Conservation (phyloP, 2,888 invertebrate genomes). For the Phortica okadai region DNA sequence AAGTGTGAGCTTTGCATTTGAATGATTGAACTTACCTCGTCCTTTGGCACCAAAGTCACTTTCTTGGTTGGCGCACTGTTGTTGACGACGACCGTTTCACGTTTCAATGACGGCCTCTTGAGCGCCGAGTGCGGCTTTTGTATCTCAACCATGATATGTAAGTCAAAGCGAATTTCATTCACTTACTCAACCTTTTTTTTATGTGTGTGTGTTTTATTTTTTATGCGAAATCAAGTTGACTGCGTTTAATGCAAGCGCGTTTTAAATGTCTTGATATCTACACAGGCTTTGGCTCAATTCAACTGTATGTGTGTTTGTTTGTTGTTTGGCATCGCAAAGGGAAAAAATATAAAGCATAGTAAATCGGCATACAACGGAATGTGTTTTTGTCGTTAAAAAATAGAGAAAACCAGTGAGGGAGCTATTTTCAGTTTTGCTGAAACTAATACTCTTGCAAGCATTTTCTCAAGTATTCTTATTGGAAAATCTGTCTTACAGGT, state of each 20-base stretch:
- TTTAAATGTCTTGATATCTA: slow-evolving; percentile 1
- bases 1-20: not conserved
- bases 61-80: slow-evolving; percentile 76
- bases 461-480: no score
- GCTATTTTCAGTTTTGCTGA: no score
- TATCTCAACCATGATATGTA: slow-evolving; percentile 72
- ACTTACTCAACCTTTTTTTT: not conserved
- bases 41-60: slow-evolving; percentile 75
- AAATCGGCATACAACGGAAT: no score
- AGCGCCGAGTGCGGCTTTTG: slow-evolving; percentile 75
- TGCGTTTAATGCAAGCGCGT: not conserved
- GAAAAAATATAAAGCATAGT: no score
- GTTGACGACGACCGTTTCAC: slow-evolving; percentile 76
- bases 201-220: not conserved
- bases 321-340: not conserved
- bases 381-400: no score
- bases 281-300: not conserved
- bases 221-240: slow-evolving; percentile 18
- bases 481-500: no score
- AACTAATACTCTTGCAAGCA: no score
- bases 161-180: not conserved
- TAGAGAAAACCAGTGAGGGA: no score
- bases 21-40: slow-evolving; percentile 73
- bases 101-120: slow-evolving; percentile 73
- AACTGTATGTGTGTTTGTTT: not conserved